Evolutionary conservation across 1,140 invertebrate species (phyloP).

Genomic region (Penaeus japonicus): DNA sequence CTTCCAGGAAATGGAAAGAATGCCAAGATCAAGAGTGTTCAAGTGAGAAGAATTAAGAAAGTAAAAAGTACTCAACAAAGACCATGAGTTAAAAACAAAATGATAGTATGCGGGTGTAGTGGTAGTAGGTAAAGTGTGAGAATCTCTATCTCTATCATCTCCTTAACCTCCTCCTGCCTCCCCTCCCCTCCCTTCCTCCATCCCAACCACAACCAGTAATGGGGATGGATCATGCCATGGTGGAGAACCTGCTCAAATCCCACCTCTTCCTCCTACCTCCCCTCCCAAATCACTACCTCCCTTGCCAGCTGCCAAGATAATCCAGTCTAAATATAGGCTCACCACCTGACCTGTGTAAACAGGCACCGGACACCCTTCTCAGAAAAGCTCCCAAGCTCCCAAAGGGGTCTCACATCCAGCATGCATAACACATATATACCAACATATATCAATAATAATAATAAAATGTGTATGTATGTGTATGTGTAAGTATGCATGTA

Average conservation of each 20-base stretch:
- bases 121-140: too few relatives aligned
- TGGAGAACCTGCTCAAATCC: too few relatives aligned
- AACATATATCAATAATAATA: too few relatives aligned
- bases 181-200: neutral
- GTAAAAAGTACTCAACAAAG: too few relatives aligned
- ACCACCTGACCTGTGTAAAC: conserved; percentile 17
- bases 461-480: too few relatives aligned
- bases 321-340: conserved; percentile 9
- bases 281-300: neutral
- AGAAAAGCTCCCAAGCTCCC: neutral
- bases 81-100: too few relatives aligned
- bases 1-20: too few relatives aligned
- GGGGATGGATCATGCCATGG: too few relatives aligned
- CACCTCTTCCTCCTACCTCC: neutral
- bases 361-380: neutral
- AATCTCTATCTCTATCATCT: neutral
- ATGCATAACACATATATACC: neutral
- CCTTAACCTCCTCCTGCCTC: neutral
- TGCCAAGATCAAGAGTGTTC: too few relatives aligned
- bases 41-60: too few relatives aligned
- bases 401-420: neutral
- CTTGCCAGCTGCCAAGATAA: neutral
- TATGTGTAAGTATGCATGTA: too few relatives aligned
- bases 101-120: too few relatives aligned
- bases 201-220: neutral